phyloP scores from a whole-genome alignment of 2,888 invertebrate species.

The Leptarthrus brevirostris region DNA sequence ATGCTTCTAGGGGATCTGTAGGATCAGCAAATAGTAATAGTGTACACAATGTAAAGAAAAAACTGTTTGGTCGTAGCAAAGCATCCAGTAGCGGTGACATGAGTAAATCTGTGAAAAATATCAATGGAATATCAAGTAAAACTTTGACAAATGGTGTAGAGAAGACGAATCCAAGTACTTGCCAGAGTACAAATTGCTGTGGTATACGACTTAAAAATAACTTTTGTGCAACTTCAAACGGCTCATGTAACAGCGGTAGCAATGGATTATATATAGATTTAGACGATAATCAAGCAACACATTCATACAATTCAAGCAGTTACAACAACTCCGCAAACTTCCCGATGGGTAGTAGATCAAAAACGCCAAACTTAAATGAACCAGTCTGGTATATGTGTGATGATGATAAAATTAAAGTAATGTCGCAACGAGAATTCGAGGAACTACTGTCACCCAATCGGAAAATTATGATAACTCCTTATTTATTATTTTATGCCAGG shows the following conservation, averaged over 20 bases:
- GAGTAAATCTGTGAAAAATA: slow-evolving; percentile 65
- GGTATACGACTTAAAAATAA: slow-evolving; percentile 67
- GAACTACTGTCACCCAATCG: slow-evolving; percentile 80
- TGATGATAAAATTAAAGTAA: slow-evolving; percentile 84
- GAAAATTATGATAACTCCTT: slow-evolving; percentile 85
- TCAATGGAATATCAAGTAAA: slow-evolving; percentile 63
- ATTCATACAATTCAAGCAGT: slow-evolving; percentile 30
- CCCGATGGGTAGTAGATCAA: slow-evolving; percentile 4
- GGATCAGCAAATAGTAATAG: slow-evolving; percentile 59
- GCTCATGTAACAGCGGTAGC: slow-evolving; percentile 15
- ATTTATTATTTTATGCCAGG: slow-evolving; percentile 85
- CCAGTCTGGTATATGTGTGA: slow-evolving; percentile 87
- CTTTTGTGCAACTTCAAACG: slow-evolving; percentile 42
- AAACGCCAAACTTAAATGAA: slow-evolving; percentile 55
- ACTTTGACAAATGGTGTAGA: slow-evolving; percentile 65
- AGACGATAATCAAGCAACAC: slow-evolving; percentile 33
- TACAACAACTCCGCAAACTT: slow-evolving; percentile 14
- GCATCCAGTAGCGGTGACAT: slow-evolving; percentile 67
- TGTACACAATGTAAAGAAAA: slow-evolving; percentile 61
- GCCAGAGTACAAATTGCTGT: slow-evolving; percentile 72
- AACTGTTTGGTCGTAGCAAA: slow-evolving; percentile 66
- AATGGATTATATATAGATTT: slow-evolving; percentile 43
- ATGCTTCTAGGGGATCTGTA: slow-evolving; percentile 53
- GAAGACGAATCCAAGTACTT: slow-evolving; percentile 66
- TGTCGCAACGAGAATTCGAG: slow-evolving; percentile 81